phyloP scores from a whole-genome alignment of 2,888 invertebrate species.

The Quadroppia sp. region DNA sequence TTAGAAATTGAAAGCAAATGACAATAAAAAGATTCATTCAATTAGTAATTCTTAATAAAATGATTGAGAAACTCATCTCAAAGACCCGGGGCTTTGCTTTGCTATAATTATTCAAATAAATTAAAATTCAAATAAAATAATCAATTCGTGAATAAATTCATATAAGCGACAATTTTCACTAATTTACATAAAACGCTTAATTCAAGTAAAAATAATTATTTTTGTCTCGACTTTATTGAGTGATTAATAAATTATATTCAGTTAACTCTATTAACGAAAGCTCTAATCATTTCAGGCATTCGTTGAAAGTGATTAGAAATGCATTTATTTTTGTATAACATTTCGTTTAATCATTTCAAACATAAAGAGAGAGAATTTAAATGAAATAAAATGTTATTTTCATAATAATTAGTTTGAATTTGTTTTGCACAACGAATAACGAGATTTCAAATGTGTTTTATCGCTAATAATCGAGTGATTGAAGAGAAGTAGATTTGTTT shows the following conservation, averaged over 20 bases:
- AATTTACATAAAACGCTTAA: background rate
- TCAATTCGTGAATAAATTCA: background rate
- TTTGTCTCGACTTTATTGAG: background rate
- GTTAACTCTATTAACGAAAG: background rate
- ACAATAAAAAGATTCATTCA: constrained; percentile 17
- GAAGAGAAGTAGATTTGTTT: too few species aligned
- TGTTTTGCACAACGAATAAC: too few species aligned
- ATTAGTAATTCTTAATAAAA: constrained; percentile 1
- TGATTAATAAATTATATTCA: background rate
- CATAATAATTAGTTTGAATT: too few species aligned
- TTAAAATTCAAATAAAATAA: constrained; percentile 4
- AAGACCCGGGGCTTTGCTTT: background rate
- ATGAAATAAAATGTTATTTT: too few species aligned
- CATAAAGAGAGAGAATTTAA: too few species aligned
- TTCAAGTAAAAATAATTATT: background rate
- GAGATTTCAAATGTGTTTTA: too few species aligned
- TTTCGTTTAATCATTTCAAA: too few species aligned
- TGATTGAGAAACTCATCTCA: constrained; percentile 8
- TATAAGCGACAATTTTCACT: background rate
- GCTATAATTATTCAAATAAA: constrained; percentile 11
- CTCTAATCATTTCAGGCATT: background rate
- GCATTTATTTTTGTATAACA: too few species aligned
- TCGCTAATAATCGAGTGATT: too few species aligned
- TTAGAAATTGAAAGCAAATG: constrained; percentile 18
- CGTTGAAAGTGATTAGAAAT: too few species aligned